Base-by-base conservation (phyloP, 2,888 invertebrate species). In the Biston stratarius region DNA sequence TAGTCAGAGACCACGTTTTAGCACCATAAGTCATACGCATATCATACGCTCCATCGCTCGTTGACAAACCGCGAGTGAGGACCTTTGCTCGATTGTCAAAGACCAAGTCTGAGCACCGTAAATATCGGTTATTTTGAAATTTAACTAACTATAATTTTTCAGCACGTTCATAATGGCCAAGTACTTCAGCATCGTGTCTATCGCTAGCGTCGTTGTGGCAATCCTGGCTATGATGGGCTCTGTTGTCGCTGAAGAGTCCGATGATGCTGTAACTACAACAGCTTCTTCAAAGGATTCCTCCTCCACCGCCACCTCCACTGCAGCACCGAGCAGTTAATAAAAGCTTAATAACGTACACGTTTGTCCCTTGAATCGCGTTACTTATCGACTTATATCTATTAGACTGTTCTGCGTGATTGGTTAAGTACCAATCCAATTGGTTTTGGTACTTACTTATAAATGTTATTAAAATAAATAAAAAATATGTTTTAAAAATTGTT, bases 161-260 rank as follows among this genome's bases (percentile, higher is more conserved):
- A 55, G 42, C 15, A 33, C 12, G 34, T 5, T 24, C 55, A 40
- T 42, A 42, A 55, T 55, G 55, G 55, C 55, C 12, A 55, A 55
- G 42, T 55, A 55, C 12, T 55, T 55, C 42, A 44, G 55, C 55
- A 42, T 55, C n/a, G 42, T 44, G 0, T 44, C 55, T 7, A 55
- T 42, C 42, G 42, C 55, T 5, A 12, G 42, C 12, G 55, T 44
- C 12, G 55, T 55, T 12, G 55, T 55, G 7, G 55, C 42, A 3
- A 3, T 55, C 12, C 12, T 55, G 10, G 42, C 55, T n/a, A 11
- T 55, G 12, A 12, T 55, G 42, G 9, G n/a, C 42, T 6, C 42
- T 1, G 42, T n/a, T 5, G 12, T 24, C 2, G 55, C 55, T 8
- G 51, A 2, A 33, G 33, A 12, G 0, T 40, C 15, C 12, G 42